Conservation (phyloP, 2,113 vertebrate species). For the Phalacrocorax pelagicus region DNA sequence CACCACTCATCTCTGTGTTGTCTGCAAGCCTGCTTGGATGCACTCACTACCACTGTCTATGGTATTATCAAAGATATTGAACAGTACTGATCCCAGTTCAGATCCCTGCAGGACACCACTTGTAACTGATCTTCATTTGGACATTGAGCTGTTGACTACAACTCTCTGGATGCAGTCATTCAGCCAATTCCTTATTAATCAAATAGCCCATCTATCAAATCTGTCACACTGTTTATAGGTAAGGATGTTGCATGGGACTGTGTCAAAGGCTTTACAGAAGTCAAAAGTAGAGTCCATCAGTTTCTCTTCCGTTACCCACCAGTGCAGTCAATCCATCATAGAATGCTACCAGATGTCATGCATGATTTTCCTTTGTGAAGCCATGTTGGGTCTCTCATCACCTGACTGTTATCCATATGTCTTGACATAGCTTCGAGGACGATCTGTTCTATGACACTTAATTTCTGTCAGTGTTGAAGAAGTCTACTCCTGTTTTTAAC, state of each 20-base stretch:
- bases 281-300: not conserved
- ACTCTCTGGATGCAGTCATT: not conserved
- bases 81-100: accelerated
- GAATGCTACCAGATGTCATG: not conserved
- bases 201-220: not conserved
- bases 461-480: not conserved
- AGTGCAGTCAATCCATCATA: not conserved
- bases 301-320: not conserved
- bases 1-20: not conserved
- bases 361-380: not conserved
- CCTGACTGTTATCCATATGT: not conserved
- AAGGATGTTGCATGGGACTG: not conserved
- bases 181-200: not conserved
- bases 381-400: not conserved
- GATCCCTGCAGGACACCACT: not conserved
- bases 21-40: not conserved
- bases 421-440: not conserved
- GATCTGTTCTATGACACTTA: not conserved
- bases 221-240: not conserved
- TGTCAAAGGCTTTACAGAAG: not conserved
- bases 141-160: not conserved
- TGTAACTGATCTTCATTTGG: not conserved
- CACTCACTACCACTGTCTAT: not conserved
- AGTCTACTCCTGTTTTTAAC: not conserved
- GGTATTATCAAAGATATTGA: not conserved